Conservation (phyloP, 35 echinoderm and acorn worm genomes). For the Patiria miniata region DNA sequence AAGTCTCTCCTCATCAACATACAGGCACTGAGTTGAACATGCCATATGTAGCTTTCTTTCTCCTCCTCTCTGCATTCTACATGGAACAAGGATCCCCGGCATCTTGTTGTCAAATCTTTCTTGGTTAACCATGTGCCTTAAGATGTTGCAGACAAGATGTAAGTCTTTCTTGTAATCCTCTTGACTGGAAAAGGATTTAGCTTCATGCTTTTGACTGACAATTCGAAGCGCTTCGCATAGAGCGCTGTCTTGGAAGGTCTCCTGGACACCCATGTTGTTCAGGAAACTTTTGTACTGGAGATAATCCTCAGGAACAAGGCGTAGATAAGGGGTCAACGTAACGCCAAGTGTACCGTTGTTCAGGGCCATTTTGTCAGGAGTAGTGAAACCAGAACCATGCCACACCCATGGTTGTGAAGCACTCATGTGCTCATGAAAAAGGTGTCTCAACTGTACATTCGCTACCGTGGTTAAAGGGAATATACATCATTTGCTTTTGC, state of each 20-base stretch:
- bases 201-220: not conserved
- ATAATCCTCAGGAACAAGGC: not conserved
- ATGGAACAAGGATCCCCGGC: constrained; percentile 15
- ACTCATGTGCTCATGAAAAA: not conserved
- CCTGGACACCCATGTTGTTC: not conserved
- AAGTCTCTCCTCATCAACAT: constrained; percentile 49
- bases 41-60: not conserved
- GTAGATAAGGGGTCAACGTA: constrained; percentile 16
- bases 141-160: constrained; percentile 29
- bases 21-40: not conserved
- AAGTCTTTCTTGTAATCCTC: not conserved
- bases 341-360: not conserved
- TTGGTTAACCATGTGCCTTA: not conserved
- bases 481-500: too few species aligned
- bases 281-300: not conserved
- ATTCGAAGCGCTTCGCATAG: not conserved
- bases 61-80: not conserved
- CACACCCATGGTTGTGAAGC: constrained; percentile 37
- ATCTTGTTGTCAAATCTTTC: not conserved
- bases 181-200: not conserved
- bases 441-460: not conserved
- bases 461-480: not conserved
- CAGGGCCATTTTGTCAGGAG: constrained; percentile 11
- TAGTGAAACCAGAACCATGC: constrained; percentile 34
- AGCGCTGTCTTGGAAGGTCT: constrained; percentile 11